Base-by-base conservation (phyloP, 2,113 vertebrate species). In the Siniperca knerii region DNA sequence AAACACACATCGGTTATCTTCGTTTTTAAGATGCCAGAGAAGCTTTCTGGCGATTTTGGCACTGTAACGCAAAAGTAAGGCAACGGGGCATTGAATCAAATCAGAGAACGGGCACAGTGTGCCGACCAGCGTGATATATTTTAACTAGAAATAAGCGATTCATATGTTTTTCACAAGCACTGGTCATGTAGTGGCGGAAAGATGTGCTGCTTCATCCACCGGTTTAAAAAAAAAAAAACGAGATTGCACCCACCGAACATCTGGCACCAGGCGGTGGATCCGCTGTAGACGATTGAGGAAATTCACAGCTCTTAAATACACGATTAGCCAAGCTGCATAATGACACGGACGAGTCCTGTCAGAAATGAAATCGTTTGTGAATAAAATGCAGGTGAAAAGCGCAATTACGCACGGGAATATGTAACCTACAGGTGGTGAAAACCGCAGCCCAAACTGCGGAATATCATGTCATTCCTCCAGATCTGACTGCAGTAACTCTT, bases 381-480 rank as follows among this genome's bases (percentile, higher is more conserved):
- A 54, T 64, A 33, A 80, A 11, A 44, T 13, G 57, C 55, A 21
- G 40, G 48, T 75, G 18, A n/a, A 50, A 21, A 0, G 64, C 42
- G 46, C 58, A 54, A n/a, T 89, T 72, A 70, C 21, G 72, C 54
- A 33, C 50, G 3, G 23, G 33, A 58, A 72, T 44, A 37, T 65
- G 44, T 13, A 25, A 68, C 48, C 52, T 16, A 0, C 23, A 13
- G 44, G 21, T 46, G 50, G 48, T 21, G 29, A 75, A 84, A 75
- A 73, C n/a, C 61, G 57, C 82, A 87, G 70, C 62, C 70, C 10
- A 2, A 68, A 85, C 74, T 88, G 85, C 82, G 44, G 75, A 83
- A 61, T 29, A 79, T 74, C 33, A n/a, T 55, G 61, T 64, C 46
- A 65, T 48, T 11, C 48, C 68, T 71, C 44, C 54, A 35, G 58